Conservation (phyloP, 2,113 vertebrate species). For the Bagarius yarrelli region DNA sequence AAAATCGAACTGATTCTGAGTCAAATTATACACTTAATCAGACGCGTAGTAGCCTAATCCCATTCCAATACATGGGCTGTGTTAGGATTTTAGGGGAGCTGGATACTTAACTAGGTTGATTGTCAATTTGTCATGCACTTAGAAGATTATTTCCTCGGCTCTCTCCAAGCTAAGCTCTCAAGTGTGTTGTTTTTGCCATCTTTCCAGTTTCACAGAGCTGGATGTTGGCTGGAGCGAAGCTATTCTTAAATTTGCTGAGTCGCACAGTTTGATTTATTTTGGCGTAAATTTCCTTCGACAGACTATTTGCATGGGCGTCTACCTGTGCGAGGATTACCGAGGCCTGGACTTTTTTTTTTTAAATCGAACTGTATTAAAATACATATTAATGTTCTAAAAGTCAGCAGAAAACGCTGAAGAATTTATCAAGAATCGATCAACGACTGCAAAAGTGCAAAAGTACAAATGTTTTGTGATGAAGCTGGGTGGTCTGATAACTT, state of each 20-base stretch:
- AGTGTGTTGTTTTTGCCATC: conserved; percentile 43
- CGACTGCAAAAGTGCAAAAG: background rate
- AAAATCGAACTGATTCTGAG: conserved; percentile 46
- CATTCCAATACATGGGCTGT: background rate
- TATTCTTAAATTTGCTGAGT: conserved; percentile 42
- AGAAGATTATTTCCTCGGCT: conserved; percentile 24
- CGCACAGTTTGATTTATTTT: conserved; percentile 40
- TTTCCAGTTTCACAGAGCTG: conserved; percentile 37
- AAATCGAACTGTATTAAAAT: conserved; percentile 2
- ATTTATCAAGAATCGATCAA: conserved; percentile 9
- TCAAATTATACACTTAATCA: conserved; percentile 49
- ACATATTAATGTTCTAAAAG: conserved; percentile 29
- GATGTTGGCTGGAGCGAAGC: conserved; percentile 25
- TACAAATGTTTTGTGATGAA: background rate
- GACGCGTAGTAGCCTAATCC: conserved; percentile 25
- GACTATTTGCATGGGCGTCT: conserved; percentile 22
- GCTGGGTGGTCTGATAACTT: conserved; percentile 25
- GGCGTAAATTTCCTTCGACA: conserved; percentile 29
- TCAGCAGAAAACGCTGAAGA: background rate
- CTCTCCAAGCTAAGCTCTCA: conserved; percentile 19
- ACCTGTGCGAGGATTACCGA: conserved; percentile 22
- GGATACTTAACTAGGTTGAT: conserved; percentile 16
- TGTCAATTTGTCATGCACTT: conserved; percentile 28
- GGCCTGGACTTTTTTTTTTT: conserved; percentile 6
- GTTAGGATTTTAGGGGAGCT: background rate